Percentiles rank a stretch among this genome's conserved stretches.
Conservation (phyloP, 2,888 invertebrate genomes). For the Nycteola revayana region DNA sequence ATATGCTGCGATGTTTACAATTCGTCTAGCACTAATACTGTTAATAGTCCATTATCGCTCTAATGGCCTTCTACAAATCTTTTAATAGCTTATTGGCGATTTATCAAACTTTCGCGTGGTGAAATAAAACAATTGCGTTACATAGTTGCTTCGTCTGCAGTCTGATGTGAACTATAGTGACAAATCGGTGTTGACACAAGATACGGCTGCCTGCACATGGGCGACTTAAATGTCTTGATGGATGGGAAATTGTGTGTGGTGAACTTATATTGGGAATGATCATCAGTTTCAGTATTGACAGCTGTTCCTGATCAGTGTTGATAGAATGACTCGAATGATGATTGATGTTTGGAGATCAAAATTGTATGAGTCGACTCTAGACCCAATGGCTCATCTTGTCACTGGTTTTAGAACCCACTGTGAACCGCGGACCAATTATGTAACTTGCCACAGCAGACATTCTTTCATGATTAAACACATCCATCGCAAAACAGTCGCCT, state of each 20-base stretch:
- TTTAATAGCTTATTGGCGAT: conserved; percentile 31
- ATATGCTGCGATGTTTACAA: conserved; percentile 28
- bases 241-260: not conserved
- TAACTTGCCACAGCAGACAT: too few species aligned
- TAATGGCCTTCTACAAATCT: conserved; percentile 22
- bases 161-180: conserved; percentile 63
- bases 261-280: not conserved
- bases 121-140: conserved; percentile 42
- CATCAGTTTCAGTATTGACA: not conserved
- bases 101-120: conserved; percentile 34
- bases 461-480: too few species aligned
- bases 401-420: too few species aligned
- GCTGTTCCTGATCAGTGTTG: not conserved
- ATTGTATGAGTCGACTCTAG: too few species aligned
- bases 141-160: conserved; percentile 37
- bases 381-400: too few species aligned
- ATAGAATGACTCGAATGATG: not conserved
- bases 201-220: conserved; percentile 22
- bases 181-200: conserved; percentile 69
- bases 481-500: too few species aligned
- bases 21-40: conserved; percentile 24
- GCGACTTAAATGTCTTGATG: conserved; percentile 29
- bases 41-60: conserved; percentile 4
- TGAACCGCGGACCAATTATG: too few species aligned
- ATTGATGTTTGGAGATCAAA: too few species aligned